These are phyloP conservation scores for Bombus affinis DNA, from an alignment of 1,140 invertebrate genomes.

Conservation along the genomic window DNA sequence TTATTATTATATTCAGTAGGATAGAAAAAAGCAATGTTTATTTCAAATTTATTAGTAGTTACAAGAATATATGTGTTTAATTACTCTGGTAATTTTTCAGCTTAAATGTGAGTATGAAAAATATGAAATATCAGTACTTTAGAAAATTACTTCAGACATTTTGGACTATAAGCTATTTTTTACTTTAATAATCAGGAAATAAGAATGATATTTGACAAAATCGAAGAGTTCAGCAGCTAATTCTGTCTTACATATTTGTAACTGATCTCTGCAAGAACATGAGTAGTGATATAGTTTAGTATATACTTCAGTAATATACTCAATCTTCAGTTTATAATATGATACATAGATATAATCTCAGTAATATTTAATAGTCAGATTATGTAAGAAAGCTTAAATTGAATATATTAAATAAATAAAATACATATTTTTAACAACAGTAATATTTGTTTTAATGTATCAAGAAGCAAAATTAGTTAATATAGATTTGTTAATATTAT, in stretches of 20 bases:
- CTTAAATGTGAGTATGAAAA: neutral
- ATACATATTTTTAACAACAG: neutral
- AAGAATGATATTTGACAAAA: constrained; percentile 98
- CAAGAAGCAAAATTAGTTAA: too few relatives aligned
- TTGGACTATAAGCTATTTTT: constrained; percentile 67
- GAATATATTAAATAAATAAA: neutral
- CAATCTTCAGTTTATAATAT: neutral
- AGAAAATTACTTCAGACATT: constrained; percentile 61
- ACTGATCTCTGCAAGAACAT: constrained; percentile 98
- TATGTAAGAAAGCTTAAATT: neutral
- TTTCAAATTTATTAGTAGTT: neutral
- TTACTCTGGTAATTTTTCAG: neutral
- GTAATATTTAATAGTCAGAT: neutral
- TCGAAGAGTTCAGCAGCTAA: constrained; percentile 94
- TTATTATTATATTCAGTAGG: neutral
- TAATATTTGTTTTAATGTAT: too few relatives aligned
- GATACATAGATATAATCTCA: neutral
- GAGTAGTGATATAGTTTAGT: constrained; percentile 97
- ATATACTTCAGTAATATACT: constrained; percentile 86
- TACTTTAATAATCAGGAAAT: constrained; percentile 97
- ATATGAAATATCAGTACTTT: neutral
- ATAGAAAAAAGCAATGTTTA: neutral
- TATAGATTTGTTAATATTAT: neutral
- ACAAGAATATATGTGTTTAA: neutral
- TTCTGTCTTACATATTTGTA: constrained; percentile 89